Evolutionary conservation across 2,113 vertebrate genomes (phyloP).

Genomic region (Psettodes erumei): DNA sequence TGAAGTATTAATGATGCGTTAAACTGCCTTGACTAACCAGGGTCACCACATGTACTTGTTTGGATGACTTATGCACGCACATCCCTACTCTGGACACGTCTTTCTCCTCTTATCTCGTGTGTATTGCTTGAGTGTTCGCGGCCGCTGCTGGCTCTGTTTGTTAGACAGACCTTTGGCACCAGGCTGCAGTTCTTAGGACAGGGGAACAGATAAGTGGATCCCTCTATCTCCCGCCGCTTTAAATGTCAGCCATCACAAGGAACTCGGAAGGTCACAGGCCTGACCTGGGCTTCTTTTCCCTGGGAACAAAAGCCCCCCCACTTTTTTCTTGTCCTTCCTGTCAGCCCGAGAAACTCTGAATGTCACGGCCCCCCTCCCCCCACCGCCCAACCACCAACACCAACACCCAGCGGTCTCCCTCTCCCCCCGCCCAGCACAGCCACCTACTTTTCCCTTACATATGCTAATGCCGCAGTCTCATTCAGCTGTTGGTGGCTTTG

Average conservation of each 20-base stretch:
- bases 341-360: constrained; percentile 76
- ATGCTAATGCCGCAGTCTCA: constrained; percentile 81
- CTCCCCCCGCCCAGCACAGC: constrained; percentile 40
- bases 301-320: constrained; percentile 61
- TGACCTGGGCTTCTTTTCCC: constrained; percentile 65
- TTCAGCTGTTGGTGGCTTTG: constrained; percentile 80
- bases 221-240: constrained; percentile 24
- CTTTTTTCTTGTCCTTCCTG: constrained; percentile 58
- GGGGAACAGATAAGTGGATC: constrained; percentile 37
- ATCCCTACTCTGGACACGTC: constrained; percentile 4
- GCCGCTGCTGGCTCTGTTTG: constrained; percentile 23
- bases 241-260: constrained; percentile 57
- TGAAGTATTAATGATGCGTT: too few relatives aligned
- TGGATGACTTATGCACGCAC: too few relatives aligned
- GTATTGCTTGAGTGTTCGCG: constrained; percentile 36
- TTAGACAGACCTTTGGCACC: constrained; percentile 46
- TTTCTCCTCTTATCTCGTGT: constrained; percentile 44
- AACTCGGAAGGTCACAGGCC: constrained; percentile 66
- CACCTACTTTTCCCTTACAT: constrained; percentile 82
- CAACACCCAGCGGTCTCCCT: constrained; percentile 60
- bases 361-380: constrained; percentile 62
- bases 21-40: too few relatives aligned
- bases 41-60: too few relatives aligned
- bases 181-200: constrained; percentile 28
- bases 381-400: constrained; percentile 27